These are phyloP conservation scores for Colostygia pectinataria DNA, from an alignment of 2,888 invertebrate species.

Conservation along the genomic window DNA sequence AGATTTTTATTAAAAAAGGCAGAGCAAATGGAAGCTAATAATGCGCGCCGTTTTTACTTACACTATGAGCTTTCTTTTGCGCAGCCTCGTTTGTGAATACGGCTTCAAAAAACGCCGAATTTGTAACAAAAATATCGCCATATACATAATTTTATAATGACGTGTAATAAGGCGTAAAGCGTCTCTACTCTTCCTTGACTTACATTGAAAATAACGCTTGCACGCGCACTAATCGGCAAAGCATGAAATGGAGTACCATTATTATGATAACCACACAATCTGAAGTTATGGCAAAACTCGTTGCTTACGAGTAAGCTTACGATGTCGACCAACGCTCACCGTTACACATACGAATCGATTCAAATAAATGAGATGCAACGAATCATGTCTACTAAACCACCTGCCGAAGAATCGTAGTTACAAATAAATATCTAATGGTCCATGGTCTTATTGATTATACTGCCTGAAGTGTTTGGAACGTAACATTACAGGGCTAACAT, in stretches of 20 bases:
- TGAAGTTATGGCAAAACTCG: too few species aligned
- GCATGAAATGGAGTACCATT: background rate
- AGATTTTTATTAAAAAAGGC: constrained; percentile 3
- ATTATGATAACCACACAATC: too few species aligned
- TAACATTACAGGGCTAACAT: constrained; percentile 46
- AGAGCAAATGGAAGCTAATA: background rate
- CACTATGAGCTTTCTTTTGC: background rate
- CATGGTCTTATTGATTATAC: constrained; percentile 19
- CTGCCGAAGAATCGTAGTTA: constrained; percentile 5
- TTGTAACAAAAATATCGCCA: constrained; percentile 15
- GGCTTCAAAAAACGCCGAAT: background rate
- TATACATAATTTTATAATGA: constrained; percentile 26
- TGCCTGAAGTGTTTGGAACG: constrained; percentile 21
- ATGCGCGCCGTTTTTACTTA: background rate
- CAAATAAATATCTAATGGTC: constrained; percentile 26
- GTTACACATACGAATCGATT: constrained; percentile 5
- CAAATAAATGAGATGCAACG: constrained; percentile 38
- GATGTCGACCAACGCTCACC: background rate
- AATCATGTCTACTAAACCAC: constrained; percentile 36
- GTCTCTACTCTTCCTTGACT: constrained; percentile 41
- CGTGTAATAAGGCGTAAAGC: constrained; percentile 45
- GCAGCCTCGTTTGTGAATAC: constrained; percentile 8
- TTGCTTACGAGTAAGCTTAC: too few species aligned
- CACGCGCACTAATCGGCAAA: background rate
- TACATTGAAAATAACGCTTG: constrained; percentile 52